Base-by-base conservation (phyloP, 2,888 invertebrate genomes). In the Drepana falcataria region DNA sequence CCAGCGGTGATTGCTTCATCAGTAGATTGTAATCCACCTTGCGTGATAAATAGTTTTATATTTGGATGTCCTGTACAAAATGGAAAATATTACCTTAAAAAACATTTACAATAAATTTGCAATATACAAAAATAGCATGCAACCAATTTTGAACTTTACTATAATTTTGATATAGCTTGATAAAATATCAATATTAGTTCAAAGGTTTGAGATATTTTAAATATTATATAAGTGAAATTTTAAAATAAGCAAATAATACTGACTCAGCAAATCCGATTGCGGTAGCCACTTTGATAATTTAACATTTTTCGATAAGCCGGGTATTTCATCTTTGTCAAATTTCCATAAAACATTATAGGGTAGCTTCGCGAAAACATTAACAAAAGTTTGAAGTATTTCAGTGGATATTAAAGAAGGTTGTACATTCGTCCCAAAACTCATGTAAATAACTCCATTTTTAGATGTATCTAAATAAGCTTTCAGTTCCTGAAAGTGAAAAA, bases 321-420 rank as follows among this genome's bases (percentile, higher is more conserved):
- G 65, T 54, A 80, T 57, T 35, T 56, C 61, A 9, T 81, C 79
- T 0, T 63, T 61, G 55, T 81, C 75, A 73, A 75, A 83, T 59
- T 85, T 85, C 84, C 84, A 87, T 3, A 90, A 58, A 2, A 89
- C 75, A 35, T 77, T 72, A 58, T 86, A 85, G 3, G 81, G 80
- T 33, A 87, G 57, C 48, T 71, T 63, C 0, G 77, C 68, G 55
- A 90, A 79, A 1, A 79, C 83, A 33, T 65, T 69, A 0, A 78
- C 41, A n/a, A 87, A 67, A 1, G 67, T 61, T 35, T 68, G 58
- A 3, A 75, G 59, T 48, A 58, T 71, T 35, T 74, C 67, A 7
- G 66, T 58, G 2, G 83, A 71, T 21, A 87, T 58, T 0, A 67
- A 33, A 0, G 73, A 67, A 2, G 78, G 69, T 35, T 69, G 63